Evolutionary conservation across 2,797 vertebrate genomes (phyloP).

Genomic region (Sphenopsis melanotis): DNA sequence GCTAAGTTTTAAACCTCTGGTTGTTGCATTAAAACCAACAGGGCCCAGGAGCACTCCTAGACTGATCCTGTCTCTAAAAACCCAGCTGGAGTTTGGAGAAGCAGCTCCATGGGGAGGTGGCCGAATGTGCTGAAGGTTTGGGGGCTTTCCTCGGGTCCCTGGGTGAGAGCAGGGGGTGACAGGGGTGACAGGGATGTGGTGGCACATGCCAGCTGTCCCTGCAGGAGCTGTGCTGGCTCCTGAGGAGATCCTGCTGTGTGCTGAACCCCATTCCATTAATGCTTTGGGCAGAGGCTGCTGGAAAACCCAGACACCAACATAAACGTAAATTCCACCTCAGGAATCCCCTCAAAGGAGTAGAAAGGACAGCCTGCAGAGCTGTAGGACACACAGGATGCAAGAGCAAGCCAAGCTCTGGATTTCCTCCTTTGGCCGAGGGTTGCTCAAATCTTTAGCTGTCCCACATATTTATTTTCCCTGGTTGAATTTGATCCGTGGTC

Average conservation of each 20-base stretch:
- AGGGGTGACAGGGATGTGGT: accelerated
- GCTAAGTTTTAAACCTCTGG: not conserved
- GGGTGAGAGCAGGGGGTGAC: not conserved
- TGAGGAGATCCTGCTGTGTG: accelerated
- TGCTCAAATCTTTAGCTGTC: not conserved
- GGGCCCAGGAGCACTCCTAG: not conserved
- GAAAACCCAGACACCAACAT: not conserved
- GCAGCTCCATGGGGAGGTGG: not conserved
- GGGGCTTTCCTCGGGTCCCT: accelerated
- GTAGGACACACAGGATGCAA: accelerated
- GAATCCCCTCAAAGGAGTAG: accelerated
- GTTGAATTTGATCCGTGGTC: not conserved
- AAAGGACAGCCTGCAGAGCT: not conserved
- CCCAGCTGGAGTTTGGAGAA: conserved; percentile 13
- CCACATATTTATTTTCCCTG: not conserved
- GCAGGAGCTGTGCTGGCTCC: not conserved
- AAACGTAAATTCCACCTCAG: not conserved
- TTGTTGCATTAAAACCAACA: not conserved
- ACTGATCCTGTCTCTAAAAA: not conserved
- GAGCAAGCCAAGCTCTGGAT: not conserved
- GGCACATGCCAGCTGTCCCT: not conserved
- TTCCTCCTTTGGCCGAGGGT: not conserved
- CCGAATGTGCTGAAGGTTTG: not conserved
- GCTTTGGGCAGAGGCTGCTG: not conserved
- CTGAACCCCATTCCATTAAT: not conserved